Conservation (phyloP, 2,797 vertebrate species). For the Sarcoramphus papa region DNA sequence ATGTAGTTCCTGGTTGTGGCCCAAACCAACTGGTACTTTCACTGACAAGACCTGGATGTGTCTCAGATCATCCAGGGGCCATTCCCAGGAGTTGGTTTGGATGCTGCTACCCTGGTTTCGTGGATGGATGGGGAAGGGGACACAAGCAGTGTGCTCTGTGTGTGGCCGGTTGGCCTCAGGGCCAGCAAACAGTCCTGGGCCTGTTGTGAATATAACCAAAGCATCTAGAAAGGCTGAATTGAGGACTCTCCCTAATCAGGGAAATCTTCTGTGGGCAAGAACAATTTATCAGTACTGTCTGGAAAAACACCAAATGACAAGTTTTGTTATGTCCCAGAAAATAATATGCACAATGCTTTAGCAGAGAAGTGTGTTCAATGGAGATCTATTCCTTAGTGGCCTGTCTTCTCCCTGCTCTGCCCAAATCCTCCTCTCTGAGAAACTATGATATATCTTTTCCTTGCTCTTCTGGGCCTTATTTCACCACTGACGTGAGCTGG, state of each 20-base stretch:
- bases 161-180: fast-evolving
- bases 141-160: fast-evolving
- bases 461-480: neutral
- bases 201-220: neutral
- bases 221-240: neutral
- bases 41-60: neutral
- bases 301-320: neutral
- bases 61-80: neutral
- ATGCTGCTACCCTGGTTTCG: neutral
- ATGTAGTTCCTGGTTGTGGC: neutral
- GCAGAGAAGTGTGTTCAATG: neutral
- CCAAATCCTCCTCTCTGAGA: neutral
- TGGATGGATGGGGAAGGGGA: neutral
- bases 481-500: neutral
- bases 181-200: neutral
- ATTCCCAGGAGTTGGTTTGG: neutral
- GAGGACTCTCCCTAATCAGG: neutral
- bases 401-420: neutral
- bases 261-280: neutral
- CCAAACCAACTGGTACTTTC: neutral
- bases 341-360: neutral
- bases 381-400: neutral
- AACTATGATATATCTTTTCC: neutral
- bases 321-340: neutral
- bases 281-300: neutral